Percentiles rank a stretch among this genome's conserved stretches.
These are phyloP conservation scores for Microtus richardsoni DNA, from an alignment of 2,113 vertebrate species.

Conservation along the genomic window DNA sequence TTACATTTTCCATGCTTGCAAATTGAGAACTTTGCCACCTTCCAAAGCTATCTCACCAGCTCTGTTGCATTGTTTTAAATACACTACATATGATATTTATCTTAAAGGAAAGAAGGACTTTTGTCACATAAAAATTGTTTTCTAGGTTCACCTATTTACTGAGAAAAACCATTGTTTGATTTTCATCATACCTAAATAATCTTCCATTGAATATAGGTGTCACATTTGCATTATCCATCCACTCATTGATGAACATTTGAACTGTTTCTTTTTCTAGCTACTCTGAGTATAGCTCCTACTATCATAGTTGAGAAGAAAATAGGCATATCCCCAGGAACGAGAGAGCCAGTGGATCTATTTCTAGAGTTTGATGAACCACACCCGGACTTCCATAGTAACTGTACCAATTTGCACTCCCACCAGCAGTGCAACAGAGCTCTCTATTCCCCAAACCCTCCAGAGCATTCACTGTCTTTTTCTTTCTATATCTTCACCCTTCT, in stretches of 20 bases:
- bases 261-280: neutral
- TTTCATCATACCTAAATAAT: neutral
- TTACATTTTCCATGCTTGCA: neutral
- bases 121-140: neutral
- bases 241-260: neutral
- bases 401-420: neutral
- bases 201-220: neutral
- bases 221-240: neutral
- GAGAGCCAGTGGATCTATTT: neutral
- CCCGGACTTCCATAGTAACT: neutral
- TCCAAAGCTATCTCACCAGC: neutral
- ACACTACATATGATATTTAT: neutral
- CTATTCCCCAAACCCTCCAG: rapidly evolving
- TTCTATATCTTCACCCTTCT: neutral
- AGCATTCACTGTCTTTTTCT: neutral
- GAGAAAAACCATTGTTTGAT: neutral
- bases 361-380: neutral
- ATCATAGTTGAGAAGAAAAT: neutral
- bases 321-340: neutral
- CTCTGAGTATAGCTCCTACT: neutral
- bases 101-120: neutral
- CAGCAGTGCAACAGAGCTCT: neutral
- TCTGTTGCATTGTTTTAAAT: neutral
- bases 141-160: neutral
- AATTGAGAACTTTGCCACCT: neutral